Percentiles rank a stretch among this genome's conserved stretches.
phyloP scores from a whole-genome alignment of 2,888 invertebrate genomes.

The Linnaemya tessellans region DNA sequence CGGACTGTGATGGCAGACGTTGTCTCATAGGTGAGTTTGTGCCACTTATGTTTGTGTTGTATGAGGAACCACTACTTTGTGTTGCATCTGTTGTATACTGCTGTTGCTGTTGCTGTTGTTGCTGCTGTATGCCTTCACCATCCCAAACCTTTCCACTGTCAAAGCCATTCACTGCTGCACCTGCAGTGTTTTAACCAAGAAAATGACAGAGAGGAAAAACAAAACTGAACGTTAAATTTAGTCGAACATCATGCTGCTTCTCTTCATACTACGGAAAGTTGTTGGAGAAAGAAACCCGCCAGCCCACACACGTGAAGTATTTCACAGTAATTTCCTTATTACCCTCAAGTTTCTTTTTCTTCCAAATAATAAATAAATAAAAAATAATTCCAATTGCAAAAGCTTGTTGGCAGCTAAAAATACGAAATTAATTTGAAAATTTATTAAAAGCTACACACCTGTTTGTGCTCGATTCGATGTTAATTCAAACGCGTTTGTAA shows the following conservation, averaged over 20 bases:
- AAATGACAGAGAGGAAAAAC: neutral
- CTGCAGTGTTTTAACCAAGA: constrained; percentile 27
- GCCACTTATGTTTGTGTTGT: constrained; percentile 45
- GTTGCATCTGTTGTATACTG: constrained; percentile 54
- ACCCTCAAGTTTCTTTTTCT: too few species aligned
- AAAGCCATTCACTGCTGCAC: constrained; percentile 65
- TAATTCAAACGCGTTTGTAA: constrained; percentile 45
- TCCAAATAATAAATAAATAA: too few species aligned
- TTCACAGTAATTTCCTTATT: too few species aligned
- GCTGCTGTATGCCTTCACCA: constrained; percentile 60
- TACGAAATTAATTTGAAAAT: neutral
- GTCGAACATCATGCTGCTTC: too few species aligned
- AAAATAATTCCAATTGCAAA: neutral
- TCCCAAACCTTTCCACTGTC: constrained; percentile 54
- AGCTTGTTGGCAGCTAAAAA: neutral
- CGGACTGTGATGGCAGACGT: constrained; percentile 66
- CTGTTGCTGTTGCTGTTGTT: constrained; percentile 50
- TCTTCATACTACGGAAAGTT: too few species aligned
- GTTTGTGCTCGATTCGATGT: constrained; percentile 40
- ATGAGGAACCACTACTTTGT: constrained; percentile 45
- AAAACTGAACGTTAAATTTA: neutral
- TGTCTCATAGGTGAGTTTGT: constrained; percentile 66
- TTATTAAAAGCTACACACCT: constrained; percentile 27
- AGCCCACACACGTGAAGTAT: too few species aligned
- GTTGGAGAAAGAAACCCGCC: too few species aligned